A percentile compares a stretch with the other conserved stretches of the same genome.
phyloP scores from a whole-genome alignment of 2,888 invertebrate species.

The Drosophila neutralis region DNA sequence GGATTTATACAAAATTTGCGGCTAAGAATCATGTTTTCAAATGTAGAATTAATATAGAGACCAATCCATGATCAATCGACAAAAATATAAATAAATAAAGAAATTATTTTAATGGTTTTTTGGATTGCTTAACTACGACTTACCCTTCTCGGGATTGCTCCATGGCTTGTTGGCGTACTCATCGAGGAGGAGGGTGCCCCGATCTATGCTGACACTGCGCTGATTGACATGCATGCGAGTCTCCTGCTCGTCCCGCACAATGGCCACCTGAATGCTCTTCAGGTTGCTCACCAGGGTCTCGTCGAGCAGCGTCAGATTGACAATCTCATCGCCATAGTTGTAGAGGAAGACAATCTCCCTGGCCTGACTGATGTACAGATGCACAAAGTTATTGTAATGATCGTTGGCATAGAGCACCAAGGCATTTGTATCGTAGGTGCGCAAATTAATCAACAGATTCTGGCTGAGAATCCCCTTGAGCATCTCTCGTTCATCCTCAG shows the following conservation, averaged over 20 bases:
- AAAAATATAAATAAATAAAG: not conserved
- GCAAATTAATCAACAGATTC: constrained; percentile 93
- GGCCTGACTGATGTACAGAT: constrained; percentile 92
- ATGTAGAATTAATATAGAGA: no score
- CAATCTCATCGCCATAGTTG: constrained; percentile 92
- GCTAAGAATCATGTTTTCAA: no score
- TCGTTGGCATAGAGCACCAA: constrained; percentile 96
- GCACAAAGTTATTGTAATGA: constrained; percentile 96
- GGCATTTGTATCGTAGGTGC: constrained; percentile 93
- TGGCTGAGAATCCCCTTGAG: constrained; percentile 91
- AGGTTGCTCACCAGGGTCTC: constrained; percentile 90
- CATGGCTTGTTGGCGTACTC: constrained; percentile 94
- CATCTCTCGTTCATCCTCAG: constrained; percentile 85
- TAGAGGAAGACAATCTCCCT: constrained; percentile 93
- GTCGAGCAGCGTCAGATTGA: constrained; percentile 91
- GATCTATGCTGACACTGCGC: constrained; percentile 89
- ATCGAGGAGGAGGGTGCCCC: constrained; percentile 89
- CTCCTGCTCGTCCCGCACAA: constrained; percentile 89
- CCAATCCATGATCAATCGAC: not conserved
- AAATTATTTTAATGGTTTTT: not conserved
- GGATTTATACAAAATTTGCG: no score
- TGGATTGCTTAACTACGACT: constrained; percentile 43
- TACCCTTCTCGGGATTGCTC: constrained; percentile 92
- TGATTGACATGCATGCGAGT: constrained; percentile 94
- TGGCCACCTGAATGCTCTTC: constrained; percentile 94